phyloP scores from a whole-genome alignment of 2,113 vertebrate genomes.

The Petrocephalus zakoni region DNA sequence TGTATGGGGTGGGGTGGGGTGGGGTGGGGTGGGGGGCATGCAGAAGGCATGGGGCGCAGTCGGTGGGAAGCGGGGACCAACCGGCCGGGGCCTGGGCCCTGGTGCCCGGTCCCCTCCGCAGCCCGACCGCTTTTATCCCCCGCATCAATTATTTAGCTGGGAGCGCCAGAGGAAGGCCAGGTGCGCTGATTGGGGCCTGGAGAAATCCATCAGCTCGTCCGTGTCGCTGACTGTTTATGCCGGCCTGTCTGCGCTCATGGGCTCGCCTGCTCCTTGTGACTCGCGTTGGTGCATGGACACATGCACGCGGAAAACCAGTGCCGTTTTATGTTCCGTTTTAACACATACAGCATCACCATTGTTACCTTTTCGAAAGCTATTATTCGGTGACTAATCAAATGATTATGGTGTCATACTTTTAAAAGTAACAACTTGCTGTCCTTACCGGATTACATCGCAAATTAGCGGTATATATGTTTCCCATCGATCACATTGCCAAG shows the following conservation, averaged over 20 bases:
- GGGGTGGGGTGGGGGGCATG: neutral
- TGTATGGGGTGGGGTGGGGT: neutral
- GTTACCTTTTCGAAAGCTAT: neutral
- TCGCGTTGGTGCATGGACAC: constrained; percentile 34
- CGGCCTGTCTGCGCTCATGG: neutral
- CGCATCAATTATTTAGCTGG: constrained; percentile 70
- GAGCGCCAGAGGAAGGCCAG: constrained; percentile 65
- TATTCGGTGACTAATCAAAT: neutral
- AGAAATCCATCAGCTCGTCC: constrained; percentile 53
- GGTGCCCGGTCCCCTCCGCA: constrained; percentile 57
- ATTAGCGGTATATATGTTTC: neutral
- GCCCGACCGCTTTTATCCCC: constrained; percentile 65
- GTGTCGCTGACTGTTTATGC: constrained; percentile 32
- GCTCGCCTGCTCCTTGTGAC: constrained; percentile 1
- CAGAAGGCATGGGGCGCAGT: neutral
- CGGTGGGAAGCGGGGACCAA: constrained; percentile 28
- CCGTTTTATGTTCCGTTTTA: neutral
- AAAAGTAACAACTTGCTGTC: neutral
- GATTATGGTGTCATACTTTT: neutral
- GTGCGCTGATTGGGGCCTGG: constrained; percentile 63
- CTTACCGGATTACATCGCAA: neutral
- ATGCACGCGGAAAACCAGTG: no score
- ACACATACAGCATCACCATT: neutral
- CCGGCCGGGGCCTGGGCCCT: constrained; percentile 39
- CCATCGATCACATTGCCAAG: neutral